Base-by-base conservation (phyloP, 2,888 invertebrate species). In the Scaptomyza caliginosa region DNA sequence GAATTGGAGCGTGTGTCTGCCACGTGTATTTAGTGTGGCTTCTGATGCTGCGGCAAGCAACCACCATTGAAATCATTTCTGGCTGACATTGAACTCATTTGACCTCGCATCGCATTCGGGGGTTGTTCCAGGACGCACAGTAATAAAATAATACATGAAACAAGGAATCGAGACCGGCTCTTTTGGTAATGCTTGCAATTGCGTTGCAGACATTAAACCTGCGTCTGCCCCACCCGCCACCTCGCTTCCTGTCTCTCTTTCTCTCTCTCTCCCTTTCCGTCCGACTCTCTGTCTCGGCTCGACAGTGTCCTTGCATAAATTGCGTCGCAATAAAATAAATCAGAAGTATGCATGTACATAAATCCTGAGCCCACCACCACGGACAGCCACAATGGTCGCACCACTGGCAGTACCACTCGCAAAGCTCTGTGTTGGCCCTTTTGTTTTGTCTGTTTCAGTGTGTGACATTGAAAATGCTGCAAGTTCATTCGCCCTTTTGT, bases 281-380 rank as follows among this genome's bases (percentile, higher is more conserved):
- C 13, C 7, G 2, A 16, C 7, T n/a, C 13, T 34, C 6, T 10
- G 24, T 7, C n/a, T 23, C 19, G 34, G 45, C 42, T 58, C n/a
- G 19, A 23, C 48, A 66, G 80, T 83, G 84, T 86, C 80, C 87
- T 86, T 85, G 77, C 77, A 67, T 64, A 75, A 86, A 81, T 84
- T 87, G 86, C 86, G 83, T 81, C 86, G 83, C 88, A 83, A 77
- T 67, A 59, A 87, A 71, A 80, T 84, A 84, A 84, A 84, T 88
- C 88, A 88, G 74, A 82, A 68, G 56, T 45, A 17, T 16, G 6
- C 2, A 40, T 13, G 13, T n/a, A 26, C 11, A 28, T 8, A 28
- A 32, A 60, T 60, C 54, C 67, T 75, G 63, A 60, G 64, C 57
- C 51, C 74, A 81, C 82, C 85, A 88, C 74, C 77, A 75, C 8